Conservation (phyloP, 1,140 invertebrate species). For the Hyposmocoma kahamanoa region DNA sequence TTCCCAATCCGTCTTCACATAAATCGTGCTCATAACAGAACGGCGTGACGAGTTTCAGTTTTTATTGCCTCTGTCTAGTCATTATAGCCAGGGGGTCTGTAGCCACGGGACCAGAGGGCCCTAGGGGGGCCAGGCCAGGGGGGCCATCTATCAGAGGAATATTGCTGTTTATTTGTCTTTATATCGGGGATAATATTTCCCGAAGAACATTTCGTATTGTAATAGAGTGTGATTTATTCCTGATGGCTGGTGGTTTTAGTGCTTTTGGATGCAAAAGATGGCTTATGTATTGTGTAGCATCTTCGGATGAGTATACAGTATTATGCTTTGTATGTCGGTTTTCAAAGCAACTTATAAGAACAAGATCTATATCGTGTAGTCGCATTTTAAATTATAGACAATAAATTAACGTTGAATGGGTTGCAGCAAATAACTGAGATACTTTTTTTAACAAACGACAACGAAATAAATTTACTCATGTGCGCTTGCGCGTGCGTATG, state of each 20-base stretch:
- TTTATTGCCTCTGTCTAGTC: conserved; percentile 37
- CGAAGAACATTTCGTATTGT: conserved; percentile 1
- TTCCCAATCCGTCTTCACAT: conserved; percentile 5
- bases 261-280: no score
- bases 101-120: neutral
- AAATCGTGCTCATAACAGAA: conserved; percentile 10
- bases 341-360: no score
- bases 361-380: no score
- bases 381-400: no score
- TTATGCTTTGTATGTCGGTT: no score
- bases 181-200: conserved; percentile 2
- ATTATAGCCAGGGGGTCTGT: conserved; percentile 19
- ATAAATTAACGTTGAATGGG: no score
- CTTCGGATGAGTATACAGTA: no score
- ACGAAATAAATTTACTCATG: no score
- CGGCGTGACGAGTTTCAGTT: conserved; percentile 33
- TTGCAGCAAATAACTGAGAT: no score
- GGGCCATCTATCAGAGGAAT: conserved; percentile 20
- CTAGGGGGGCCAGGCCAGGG: neutral
- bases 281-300: no score
- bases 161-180: conserved; percentile 40
- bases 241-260: neutral
- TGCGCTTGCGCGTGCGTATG: no score
- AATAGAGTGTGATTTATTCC: neutral
- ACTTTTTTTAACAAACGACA: no score